Percentiles rank a stretch among this genome's conserved stretches.
These are phyloP conservation scores for Lithophane ornitopus DNA, from an alignment of 2,888 invertebrate species.

Conservation along the genomic window DNA sequence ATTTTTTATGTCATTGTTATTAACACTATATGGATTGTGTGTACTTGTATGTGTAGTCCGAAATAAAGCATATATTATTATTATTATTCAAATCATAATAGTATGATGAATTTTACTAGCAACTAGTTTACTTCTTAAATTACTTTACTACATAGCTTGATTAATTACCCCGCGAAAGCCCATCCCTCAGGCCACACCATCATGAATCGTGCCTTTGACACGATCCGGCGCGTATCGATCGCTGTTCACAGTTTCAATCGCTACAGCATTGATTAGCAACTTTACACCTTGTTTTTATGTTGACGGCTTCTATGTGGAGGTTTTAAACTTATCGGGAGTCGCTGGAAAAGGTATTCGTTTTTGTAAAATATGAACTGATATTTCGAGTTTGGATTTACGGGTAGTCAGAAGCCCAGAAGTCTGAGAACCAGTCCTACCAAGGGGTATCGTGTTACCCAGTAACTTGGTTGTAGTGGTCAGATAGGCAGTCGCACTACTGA, in stretches of 20 bases:
- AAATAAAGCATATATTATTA: too few relatives aligned
- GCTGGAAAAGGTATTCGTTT: background rate
- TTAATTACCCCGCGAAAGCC: background rate
- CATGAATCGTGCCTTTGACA: conserved; percentile 52
- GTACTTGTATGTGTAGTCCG: too few relatives aligned
- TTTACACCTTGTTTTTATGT: conserved; percentile 56
- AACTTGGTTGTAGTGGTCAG: too few relatives aligned
- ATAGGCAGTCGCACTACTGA: background rate
- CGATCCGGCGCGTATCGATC: conserved; percentile 54
- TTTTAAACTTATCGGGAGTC: conserved; percentile 13
- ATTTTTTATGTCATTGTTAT: too few relatives aligned
- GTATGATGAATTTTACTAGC: too few relatives aligned
- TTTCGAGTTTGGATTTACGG: background rate
- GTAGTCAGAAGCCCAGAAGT: background rate
- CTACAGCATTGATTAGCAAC: conserved; percentile 57
- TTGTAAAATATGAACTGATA: conserved; percentile 1
- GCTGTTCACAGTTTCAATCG: conserved; percentile 52
- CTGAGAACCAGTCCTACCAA: background rate
- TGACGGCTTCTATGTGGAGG: conserved; percentile 32
- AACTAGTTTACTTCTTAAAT: too few relatives aligned
- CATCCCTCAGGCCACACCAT: background rate
- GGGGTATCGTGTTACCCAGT: background rate
- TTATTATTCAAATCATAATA: too few relatives aligned
- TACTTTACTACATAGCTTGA: background rate
- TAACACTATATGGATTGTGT: too few relatives aligned